Evolutionary conservation across 2,113 vertebrate genomes (phyloP).

Genomic region (Odontesthes bonariensis): DNA sequence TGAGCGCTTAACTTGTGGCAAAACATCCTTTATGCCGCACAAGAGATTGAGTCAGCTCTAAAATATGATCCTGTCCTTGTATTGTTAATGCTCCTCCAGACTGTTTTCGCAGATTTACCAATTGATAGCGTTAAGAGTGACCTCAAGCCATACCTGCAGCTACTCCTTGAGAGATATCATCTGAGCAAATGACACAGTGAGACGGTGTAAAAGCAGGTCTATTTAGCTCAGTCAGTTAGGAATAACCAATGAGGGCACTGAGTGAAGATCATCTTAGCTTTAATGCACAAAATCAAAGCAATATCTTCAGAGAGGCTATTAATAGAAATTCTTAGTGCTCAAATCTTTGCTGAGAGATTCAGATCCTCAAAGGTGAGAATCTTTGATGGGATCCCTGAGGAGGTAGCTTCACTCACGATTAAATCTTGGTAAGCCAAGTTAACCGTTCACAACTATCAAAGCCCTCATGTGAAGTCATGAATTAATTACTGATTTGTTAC

Average conservation of each 20-base stretch:
- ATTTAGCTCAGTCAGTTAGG: not conserved
- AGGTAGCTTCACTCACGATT: not conserved
- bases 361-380: not conserved
- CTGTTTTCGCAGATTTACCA: constrained; percentile 18
- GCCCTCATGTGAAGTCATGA: not conserved
- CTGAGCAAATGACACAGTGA: constrained; percentile 1
- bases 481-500: not conserved
- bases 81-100: not conserved
- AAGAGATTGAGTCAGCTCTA: constrained; percentile 41
- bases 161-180: not conserved
- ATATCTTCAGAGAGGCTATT: not conserved
- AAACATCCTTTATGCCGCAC: constrained; percentile 27
- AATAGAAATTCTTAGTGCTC: not conserved
- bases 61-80: constrained; percentile 49
- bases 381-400: not conserved
- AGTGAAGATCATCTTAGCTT: not conserved
- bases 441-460: not conserved
- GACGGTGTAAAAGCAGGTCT: not conserved
- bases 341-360: not conserved
- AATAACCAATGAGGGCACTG: not conserved
- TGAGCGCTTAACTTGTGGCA: constrained; percentile 18
- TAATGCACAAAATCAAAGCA: constrained; percentile 7
- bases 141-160: constrained; percentile 44
- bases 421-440: not conserved
- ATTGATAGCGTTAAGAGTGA: constrained; percentile 33